Evolutionary conservation across 2,888 invertebrate genomes (phyloP), one percentile per base, ranked within the genome.

Genomic region (Xestobium rufovillosum): DNA sequence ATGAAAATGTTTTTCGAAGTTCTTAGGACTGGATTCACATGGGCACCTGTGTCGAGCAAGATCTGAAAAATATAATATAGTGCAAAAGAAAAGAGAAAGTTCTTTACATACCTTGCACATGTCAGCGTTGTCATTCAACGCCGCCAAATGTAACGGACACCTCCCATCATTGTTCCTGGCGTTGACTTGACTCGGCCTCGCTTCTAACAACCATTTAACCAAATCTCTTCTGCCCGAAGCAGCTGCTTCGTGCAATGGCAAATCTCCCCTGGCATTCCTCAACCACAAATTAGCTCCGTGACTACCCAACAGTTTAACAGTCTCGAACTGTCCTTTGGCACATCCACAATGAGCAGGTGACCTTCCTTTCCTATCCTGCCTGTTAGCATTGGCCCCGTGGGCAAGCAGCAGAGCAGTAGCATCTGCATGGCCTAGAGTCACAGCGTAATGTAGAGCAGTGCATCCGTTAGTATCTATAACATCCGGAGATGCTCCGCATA

Each of bases 191-290:
- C 86, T 84, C 1, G 89, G 85, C 42, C 87, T 74, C 52, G 86
- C 83, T 33, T 80, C 78, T 37, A 92, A 69, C 27, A 96, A 67
- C 92, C 94, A 95, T 52, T 83, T 79, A 1, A 94, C 83, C 40
- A 94, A 63, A 55, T 91, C 91, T 45, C 87, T 78, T 43, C 92
- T 73, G 1, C 95, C 94, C 1, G 92, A 91, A 26, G 87, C 80
- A 0, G 95, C 87, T 0, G 97, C 96, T 67, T 98, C 97, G 60
- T 98, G 97, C 14, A 97, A 70, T 0, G 97, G 92, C 37, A 92
- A 74, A 62, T 97, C 97, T 0, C 97, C 97, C 57, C 90, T 81
- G 2, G 90, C 85, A 60, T 95, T 96, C 44, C 87, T 74, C 36
- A 89, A 68, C 86, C 96, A 95, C 29, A 97, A 70, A 61, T 96